Evolutionary conservation across 2,888 invertebrate species (phyloP).

Genomic region (Limenitis camilla): DNA sequence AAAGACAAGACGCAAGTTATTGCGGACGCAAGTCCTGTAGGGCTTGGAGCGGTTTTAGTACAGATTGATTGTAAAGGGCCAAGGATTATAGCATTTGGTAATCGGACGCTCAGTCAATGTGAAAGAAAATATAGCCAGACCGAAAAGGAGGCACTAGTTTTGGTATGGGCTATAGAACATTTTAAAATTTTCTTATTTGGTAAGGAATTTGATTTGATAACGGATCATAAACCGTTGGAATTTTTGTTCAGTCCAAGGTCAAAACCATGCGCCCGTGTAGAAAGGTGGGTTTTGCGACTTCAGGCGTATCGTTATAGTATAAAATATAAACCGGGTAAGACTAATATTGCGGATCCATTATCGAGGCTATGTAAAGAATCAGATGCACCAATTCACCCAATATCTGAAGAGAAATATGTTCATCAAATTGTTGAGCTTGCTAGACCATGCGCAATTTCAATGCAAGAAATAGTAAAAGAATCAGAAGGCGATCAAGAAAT

Average conservation of each 20-base stretch:
- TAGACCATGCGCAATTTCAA: too few species aligned
- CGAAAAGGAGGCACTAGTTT: constrained; percentile 26
- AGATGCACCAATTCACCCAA: too few species aligned
- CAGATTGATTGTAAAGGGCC: constrained; percentile 16
- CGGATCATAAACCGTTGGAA: constrained; percentile 42
- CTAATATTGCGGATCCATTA: too few species aligned
- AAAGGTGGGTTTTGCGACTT: not conserved
- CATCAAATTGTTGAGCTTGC: too few species aligned
- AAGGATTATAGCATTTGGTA: constrained; percentile 26
- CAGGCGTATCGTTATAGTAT: not conserved
- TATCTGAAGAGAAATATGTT: too few species aligned
- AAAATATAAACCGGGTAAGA: not conserved
- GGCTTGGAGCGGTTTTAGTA: too few species aligned
- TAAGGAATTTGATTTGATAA: constrained; percentile 32
- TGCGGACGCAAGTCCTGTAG: too few species aligned
- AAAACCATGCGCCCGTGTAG: constrained; percentile 32
- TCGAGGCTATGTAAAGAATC: too few species aligned
- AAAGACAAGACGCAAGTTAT: too few species aligned
- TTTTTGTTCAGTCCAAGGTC: constrained; percentile 33
- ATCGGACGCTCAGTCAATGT: constrained; percentile 13
- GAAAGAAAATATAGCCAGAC: constrained; percentile 28
- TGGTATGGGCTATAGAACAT: constrained; percentile 17
- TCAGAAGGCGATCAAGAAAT: too few species aligned
- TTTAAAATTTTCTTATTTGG: constrained; percentile 29
- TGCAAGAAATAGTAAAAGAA: too few species aligned